A percentile compares a stretch with the other conserved stretches of the same genome.
phyloP scores from a whole-genome alignment of 2,888 invertebrate genomes.

The Saturnia pavonia region DNA sequence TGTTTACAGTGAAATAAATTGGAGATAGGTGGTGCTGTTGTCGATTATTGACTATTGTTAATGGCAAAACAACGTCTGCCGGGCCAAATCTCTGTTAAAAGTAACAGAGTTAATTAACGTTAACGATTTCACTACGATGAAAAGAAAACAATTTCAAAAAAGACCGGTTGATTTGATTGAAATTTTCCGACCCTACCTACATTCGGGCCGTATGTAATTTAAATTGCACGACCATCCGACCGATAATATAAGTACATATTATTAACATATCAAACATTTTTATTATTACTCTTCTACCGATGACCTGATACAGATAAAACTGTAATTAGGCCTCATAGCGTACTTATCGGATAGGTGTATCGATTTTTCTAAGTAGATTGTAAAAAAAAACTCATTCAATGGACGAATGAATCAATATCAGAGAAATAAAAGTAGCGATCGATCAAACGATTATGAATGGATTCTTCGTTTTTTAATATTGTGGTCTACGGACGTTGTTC shows the following conservation, averaged over 20 bases:
- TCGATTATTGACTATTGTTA: too few species aligned
- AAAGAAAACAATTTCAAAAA: neutral
- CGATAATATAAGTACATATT: constrained; percentile 55
- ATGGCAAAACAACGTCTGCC: too few species aligned
- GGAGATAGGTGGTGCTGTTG: too few species aligned
- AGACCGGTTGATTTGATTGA: neutral
- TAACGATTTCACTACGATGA: neutral
- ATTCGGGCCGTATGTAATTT: constrained; percentile 36
- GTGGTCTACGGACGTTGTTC: constrained; percentile 14
- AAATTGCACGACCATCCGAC: constrained; percentile 45
- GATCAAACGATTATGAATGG: constrained; percentile 75
- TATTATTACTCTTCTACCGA: constrained; percentile 63
- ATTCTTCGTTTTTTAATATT: constrained; percentile 18
- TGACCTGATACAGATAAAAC: constrained; percentile 72
- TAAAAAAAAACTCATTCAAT: constrained; percentile 65
- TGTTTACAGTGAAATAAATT: too few species aligned
- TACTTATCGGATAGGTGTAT: constrained; percentile 76
- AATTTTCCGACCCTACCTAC: constrained; percentile 15
- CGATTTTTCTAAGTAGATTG: constrained; percentile 74
- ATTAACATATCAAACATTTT: constrained; percentile 76
- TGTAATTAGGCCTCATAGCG: constrained; percentile 74
- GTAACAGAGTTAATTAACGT: neutral
- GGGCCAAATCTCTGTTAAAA: neutral
- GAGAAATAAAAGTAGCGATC: constrained; percentile 73
- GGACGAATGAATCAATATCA: constrained; percentile 68